phyloP scores from a whole-genome alignment of 2,113 vertebrate genomes.

The Ia io region DNA sequence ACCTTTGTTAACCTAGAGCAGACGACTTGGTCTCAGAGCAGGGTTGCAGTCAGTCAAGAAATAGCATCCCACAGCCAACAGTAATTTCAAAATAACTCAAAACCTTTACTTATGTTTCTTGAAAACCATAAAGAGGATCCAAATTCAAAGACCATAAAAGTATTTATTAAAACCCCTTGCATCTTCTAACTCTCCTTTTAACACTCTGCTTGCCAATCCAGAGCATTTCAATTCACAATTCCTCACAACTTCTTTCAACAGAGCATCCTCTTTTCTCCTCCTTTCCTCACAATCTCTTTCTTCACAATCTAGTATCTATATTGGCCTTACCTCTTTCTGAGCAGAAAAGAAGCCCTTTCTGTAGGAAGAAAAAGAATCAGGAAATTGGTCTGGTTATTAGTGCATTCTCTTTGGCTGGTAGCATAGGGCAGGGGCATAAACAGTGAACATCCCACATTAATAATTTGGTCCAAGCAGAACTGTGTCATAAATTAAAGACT shows the following conservation, averaged over 20 bases:
- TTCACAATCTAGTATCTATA: not conserved
- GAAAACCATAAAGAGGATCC: conserved; percentile 16
- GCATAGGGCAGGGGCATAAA: not conserved
- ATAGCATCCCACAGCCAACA: not conserved
- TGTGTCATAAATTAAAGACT: not conserved
- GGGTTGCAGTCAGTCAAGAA: conserved; percentile 9
- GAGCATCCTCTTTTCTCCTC: not conserved
- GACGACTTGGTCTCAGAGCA: not conserved
- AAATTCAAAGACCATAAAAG: conserved; percentile 21
- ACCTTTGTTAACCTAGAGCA: not conserved
- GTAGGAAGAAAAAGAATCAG: not conserved
- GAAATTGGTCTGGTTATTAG: not conserved
- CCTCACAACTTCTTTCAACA: not conserved
- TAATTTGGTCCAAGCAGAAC: not conserved
- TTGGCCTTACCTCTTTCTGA: not conserved
- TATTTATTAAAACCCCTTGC: not conserved
- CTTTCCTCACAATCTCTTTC: not conserved
- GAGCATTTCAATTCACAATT: not conserved
- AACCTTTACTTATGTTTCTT: not conserved
- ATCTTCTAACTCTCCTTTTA: not conserved
- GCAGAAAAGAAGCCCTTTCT: not conserved
- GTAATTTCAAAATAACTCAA: not conserved
- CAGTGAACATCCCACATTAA: not conserved
- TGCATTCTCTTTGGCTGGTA: conserved; percentile 4
- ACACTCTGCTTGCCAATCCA: not conserved